phyloP scores from a whole-genome alignment of 1,140 invertebrate genomes.

The Drosophila bifasciata region DNA sequence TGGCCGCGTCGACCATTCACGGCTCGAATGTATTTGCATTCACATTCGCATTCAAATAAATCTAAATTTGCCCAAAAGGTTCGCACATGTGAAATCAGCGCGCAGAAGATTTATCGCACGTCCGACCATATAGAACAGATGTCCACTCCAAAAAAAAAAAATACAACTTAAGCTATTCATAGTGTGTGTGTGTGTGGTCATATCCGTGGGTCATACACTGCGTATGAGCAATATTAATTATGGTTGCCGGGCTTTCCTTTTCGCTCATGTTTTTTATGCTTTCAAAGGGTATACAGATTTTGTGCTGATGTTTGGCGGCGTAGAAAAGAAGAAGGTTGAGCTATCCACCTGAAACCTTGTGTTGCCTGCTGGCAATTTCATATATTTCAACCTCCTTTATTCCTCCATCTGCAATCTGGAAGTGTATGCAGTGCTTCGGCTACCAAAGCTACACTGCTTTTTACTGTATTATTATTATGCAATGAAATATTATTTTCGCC shows the following conservation, averaged over 20 bases:
- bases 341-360: no score
- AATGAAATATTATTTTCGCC: slow-evolving; percentile 37
- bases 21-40: slow-evolving; percentile 49
- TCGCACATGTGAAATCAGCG: slow-evolving; percentile 72
- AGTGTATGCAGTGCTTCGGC: not conserved
- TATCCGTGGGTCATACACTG: slow-evolving; percentile 42
- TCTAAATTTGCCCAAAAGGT: slow-evolving; percentile 70
- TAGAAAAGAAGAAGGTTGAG: no score
- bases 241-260: slow-evolving; percentile 24
- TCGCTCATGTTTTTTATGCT: slow-evolving; percentile 4
- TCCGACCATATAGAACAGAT: slow-evolving; percentile 55
- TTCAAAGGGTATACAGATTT: not conserved
- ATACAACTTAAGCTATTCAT: not conserved
- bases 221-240: slow-evolving; percentile 76
- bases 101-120: slow-evolving; percentile 62
- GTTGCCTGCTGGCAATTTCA: no score
- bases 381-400: not conserved
- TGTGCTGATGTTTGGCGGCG: no score
- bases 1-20: not conserved
- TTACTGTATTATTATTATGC: slow-evolving; percentile 28
- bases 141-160: slow-evolving; percentile 41
- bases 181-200: slow-evolving; percentile 5
- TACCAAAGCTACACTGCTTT: not conserved
- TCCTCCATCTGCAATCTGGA: not conserved
- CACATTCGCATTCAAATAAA: slow-evolving; percentile 54